Evolutionary conservation across 2,797 vertebrate species (phyloP), one percentile per base, ranked within the genome.

Genomic region (Phoebastria nigripes): DNA sequence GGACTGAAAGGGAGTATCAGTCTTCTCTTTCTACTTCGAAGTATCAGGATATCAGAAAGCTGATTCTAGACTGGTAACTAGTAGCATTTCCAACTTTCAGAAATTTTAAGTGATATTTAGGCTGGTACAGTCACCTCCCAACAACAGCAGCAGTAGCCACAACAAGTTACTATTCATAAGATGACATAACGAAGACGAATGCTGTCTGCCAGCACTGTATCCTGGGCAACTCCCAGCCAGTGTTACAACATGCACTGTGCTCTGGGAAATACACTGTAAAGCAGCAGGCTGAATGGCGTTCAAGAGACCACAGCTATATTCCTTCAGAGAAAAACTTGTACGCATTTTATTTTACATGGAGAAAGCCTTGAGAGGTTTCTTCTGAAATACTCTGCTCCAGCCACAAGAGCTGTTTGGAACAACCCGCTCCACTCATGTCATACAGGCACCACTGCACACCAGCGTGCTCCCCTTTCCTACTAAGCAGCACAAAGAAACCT

Each of bases 371-470:
- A 61, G 67, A 69, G 28, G 13, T 19, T 91, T 69, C 51, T 82
- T 54, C 37, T 19, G 47, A 66, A 70, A 56, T 0, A 2, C 25
- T 46, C 11, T 17, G 25, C 42, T 82, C 37, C 41, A 72, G 29
- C 19, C 49, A 52, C 37, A n/a, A 18, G 37, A 72, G 54, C 9
- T 59, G 11, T 37, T 66, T 9, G 59, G 65, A 58, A 76, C 31
- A 55, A 21, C 33, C 31, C 11, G 0, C 9, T 41, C 17, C 39
- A 6, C 44, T 21, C 0, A 0, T 44, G 58, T 21, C 5, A 1
- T 1, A 9, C 51, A 44, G 55, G 28, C 51, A 31, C 12, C 42
- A 10, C 9, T 28, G 46, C 65, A 54, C 42, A 9, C 29, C 3
- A 3, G n/a, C 7, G 3, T 4, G 33, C 21, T 59, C 18, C 28